Percentiles rank a stretch among this genome's conserved stretches.
These are phyloP conservation scores for Anguilla japonica DNA, from an alignment of 2,113 vertebrate species.

Conservation along the genomic window DNA sequence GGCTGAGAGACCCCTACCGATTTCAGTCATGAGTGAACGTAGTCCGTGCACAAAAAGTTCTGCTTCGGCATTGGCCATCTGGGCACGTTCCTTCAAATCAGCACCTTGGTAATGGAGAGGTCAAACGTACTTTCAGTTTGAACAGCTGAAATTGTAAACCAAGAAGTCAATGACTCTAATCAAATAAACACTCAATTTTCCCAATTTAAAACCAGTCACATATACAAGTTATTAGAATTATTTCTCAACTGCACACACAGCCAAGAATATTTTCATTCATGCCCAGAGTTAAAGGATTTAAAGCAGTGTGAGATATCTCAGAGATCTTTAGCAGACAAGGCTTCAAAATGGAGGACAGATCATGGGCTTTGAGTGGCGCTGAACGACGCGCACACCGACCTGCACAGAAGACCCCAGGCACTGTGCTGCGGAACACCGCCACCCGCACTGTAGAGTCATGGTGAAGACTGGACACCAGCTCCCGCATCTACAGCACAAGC, in stretches of 20 bases:
- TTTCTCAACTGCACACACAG: neutral
- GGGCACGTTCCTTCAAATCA: conserved; percentile 88
- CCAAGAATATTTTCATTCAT: neutral
- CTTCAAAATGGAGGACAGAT: neutral
- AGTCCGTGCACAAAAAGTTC: conserved; percentile 83
- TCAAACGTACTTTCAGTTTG: neutral
- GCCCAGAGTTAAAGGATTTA: too few species aligned
- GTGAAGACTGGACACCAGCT: conserved; percentile 71
- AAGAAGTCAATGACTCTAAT: neutral
- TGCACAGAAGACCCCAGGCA: conserved; percentile 90
- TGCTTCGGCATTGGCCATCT: conserved; percentile 80
- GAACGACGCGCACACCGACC: conserved; percentile 66
- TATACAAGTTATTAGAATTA: neutral
- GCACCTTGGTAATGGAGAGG: conserved; percentile 71
- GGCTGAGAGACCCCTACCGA: conserved; percentile 71
- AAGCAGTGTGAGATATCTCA: neutral
- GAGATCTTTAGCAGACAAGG: neutral
- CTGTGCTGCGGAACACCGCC: conserved; percentile 84
- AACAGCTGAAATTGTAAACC: neutral
- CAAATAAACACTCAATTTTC: neutral
- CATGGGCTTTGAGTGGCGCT: neutral
- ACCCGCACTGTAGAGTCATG: conserved; percentile 74
- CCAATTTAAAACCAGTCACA: neutral
- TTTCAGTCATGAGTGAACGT: conserved; percentile 86
- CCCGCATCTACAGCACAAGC: conserved; percentile 70